Conservation (phyloP, 2,888 invertebrate genomes). For the Augiades crinisus region DNA sequence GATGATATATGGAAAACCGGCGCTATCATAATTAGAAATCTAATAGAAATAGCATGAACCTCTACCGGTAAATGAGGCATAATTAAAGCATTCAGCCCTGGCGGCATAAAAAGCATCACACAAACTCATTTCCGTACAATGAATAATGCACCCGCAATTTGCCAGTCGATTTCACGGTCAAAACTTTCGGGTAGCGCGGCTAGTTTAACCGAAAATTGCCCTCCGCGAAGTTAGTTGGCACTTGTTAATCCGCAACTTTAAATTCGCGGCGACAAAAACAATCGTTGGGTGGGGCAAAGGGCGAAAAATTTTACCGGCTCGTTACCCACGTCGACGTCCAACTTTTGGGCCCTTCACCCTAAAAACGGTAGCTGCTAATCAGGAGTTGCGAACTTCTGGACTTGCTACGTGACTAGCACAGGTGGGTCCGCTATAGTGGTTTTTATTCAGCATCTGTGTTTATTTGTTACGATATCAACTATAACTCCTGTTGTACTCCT, state of each 20-base stretch:
- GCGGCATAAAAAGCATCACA: slow-evolving; percentile 16
- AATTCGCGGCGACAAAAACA: slow-evolving; percentile 36
- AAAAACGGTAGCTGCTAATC: slow-evolving; percentile 19
- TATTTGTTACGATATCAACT: no score
- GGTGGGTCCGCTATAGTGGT: slow-evolving; percentile 1
- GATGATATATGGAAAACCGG: no score
- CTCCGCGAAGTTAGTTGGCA: slow-evolving; percentile 24
- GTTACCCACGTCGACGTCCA: slow-evolving; percentile 32
- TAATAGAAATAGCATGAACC: no score
- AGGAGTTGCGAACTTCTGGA: slow-evolving; percentile 13
- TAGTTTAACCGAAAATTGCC: slow-evolving; percentile 26
- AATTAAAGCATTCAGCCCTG: slow-evolving; percentile 4
- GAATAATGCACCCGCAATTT: slow-evolving; percentile 26
- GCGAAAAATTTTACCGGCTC: slow-evolving; percentile 36
- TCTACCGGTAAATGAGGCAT: slow-evolving; percentile 5
- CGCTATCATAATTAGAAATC: no score
- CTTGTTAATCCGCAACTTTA: slow-evolving; percentile 32
- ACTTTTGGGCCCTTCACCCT: slow-evolving; percentile 24
- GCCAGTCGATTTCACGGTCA: slow-evolving; percentile 25
- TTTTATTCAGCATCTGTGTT: not conserved
- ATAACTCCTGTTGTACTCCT: no score
- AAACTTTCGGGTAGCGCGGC: slow-evolving; percentile 21
- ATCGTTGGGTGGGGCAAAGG: slow-evolving; percentile 19
- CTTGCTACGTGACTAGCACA: slow-evolving; percentile 17
- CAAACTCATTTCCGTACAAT: slow-evolving; percentile 24